These are phyloP conservation scores for Nasonia longicornis DNA, from an alignment of 1,140 invertebrate species.

Conservation along the genomic window DNA sequence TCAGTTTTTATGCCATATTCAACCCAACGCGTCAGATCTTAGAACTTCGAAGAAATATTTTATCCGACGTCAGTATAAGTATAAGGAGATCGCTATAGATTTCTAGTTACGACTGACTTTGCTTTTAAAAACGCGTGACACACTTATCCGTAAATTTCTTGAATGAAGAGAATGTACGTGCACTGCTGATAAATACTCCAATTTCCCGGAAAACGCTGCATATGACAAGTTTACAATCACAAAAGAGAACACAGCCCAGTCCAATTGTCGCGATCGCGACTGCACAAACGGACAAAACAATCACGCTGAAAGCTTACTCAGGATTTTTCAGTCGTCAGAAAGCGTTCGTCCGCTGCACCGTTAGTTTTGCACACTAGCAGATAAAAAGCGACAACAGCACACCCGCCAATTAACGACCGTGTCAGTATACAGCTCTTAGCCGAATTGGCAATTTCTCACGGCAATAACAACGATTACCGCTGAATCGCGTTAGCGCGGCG, in stretches of 20 bases:
- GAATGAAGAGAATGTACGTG: too few relatives aligned
- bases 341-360: neutral
- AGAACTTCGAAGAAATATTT: too few relatives aligned
- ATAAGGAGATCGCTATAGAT: too few relatives aligned
- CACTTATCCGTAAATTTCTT: too few relatives aligned
- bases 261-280: neutral
- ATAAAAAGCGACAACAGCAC: neutral
- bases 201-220: too few relatives aligned
- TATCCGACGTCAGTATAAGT: too few relatives aligned
- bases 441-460: conserved; percentile 25
- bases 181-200: too few relatives aligned
- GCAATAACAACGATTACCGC: neutral
- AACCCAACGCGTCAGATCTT: too few relatives aligned
- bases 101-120: too few relatives aligned
- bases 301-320: neutral
- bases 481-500: neutral
- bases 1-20: too few relatives aligned
- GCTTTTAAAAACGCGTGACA: neutral
- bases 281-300: neutral
- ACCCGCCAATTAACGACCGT: neutral
- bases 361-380: neutral
- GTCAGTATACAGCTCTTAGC: neutral
- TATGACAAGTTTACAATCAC: too few relatives aligned
- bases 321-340: neutral
- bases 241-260: neutral